Conservation (phyloP, 2,797 vertebrate genomes). For the Zalophus californianus region DNA sequence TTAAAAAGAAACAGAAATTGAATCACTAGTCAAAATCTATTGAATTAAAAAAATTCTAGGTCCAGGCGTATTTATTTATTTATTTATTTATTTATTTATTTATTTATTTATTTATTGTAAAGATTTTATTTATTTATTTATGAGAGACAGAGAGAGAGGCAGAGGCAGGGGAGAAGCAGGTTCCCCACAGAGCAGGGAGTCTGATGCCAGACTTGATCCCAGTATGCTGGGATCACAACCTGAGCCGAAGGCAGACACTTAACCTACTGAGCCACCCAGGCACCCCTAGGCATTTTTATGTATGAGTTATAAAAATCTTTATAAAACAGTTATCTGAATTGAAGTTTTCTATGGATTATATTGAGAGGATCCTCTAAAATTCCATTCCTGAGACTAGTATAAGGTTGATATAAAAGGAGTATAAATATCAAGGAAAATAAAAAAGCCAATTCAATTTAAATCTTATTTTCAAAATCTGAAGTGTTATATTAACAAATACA, state of each 20-base stretch:
- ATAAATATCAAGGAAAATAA: not conserved
- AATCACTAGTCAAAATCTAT: not conserved
- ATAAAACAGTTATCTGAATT: not conserved
- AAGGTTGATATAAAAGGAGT: not conserved
- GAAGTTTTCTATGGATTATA: not conserved
- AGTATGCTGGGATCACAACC: no score
- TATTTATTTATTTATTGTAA: not conserved
- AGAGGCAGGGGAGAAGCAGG: no score
- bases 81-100: no score
- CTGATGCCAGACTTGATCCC: no score
- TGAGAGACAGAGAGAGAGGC: no score
- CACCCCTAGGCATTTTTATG: not conserved
- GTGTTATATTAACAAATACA: not conserved
- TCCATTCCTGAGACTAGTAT: not conserved
- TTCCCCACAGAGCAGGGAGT: no score
- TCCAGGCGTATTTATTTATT: not conserved
- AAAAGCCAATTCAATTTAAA: not conserved
- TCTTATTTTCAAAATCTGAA: slow-evolving; percentile 35
- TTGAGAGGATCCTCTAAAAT: not conserved
- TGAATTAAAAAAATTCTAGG: not conserved
- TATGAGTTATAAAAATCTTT: not conserved
- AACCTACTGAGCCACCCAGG: not conserved
- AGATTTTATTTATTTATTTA: not conserved
- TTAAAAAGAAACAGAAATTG: slow-evolving; percentile 15
- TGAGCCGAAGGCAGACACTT: no score